Evolutionary conservation across 2,113 vertebrate species (phyloP).

Genomic region (Sceloporus undulatus): DNA sequence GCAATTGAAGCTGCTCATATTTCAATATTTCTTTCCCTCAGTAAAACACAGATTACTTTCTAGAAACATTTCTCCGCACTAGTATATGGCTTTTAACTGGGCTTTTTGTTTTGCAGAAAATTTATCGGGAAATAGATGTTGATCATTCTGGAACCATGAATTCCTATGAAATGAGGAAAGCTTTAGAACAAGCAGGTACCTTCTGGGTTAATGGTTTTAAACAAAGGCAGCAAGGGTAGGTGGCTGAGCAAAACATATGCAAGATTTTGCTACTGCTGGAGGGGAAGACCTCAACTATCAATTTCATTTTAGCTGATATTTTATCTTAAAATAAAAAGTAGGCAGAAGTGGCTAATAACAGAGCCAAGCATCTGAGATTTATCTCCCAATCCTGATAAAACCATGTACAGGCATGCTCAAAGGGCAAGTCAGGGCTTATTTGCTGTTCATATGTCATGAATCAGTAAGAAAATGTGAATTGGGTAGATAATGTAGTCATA

Average conservation of each 20-base stretch:
- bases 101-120: constrained; percentile 74
- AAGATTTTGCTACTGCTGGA: neutral
- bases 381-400: too few relatives aligned
- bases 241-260: neutral
- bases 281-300: too few relatives aligned
- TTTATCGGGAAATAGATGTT: constrained; percentile 82
- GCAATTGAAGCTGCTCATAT: neutral
- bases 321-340: too few relatives aligned
- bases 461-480: too few relatives aligned
- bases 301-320: too few relatives aligned
- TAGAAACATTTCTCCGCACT: neutral
- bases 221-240: neutral
- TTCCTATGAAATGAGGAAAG: constrained; percentile 82
- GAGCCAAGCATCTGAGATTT: too few relatives aligned
- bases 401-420: too few relatives aligned
- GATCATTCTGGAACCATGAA: constrained; percentile 84
- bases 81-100: neutral
- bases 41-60: neutral
- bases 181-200: constrained; percentile 79
- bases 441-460: too few relatives aligned
- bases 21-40: neutral
- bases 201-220: neutral
- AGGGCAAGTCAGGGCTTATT: too few relatives aligned
- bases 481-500: too few relatives aligned
- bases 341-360: too few relatives aligned